Percentiles rank a stretch among this genome's conserved stretches.
Evolutionary conservation across 1,140 invertebrate species (phyloP).

Genomic region (Lepeophtheirus salmonis): DNA sequence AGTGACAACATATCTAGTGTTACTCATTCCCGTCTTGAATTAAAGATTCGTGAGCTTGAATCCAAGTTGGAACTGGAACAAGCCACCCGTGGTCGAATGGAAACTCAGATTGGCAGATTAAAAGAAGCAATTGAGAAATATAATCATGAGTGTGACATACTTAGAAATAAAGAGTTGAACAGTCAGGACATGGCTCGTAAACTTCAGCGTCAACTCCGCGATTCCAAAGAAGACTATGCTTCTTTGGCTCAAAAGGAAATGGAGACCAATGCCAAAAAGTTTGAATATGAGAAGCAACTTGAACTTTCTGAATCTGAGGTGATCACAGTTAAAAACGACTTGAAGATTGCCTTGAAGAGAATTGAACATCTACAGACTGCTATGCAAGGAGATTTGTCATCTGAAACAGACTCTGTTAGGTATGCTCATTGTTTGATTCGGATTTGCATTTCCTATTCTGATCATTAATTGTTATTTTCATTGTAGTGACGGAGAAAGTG

Average conservation of each 20-base stretch:
- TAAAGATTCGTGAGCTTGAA: slow-evolving; percentile 66
- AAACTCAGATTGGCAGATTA: slow-evolving; percentile 36
- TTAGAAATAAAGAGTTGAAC: slow-evolving; percentile 47
- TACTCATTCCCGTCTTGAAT: slow-evolving; percentile 43
- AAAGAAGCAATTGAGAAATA: slow-evolving; percentile 65
- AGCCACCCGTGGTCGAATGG: slow-evolving; percentile 56
- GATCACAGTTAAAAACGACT: slow-evolving; percentile 38
- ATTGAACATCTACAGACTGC: slow-evolving; percentile 64
- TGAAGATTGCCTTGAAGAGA: slow-evolving; percentile 55
- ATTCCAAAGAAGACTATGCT: slow-evolving; percentile 48
- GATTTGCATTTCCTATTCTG: background rate
- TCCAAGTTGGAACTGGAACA: slow-evolving; percentile 70
- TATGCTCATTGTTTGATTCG: background rate
- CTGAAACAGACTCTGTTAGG: background rate
- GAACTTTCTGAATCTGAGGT: slow-evolving; percentile 31
- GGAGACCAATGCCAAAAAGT: slow-evolving; percentile 44
- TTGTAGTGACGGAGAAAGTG: slow-evolving; percentile 14
- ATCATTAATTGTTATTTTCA: background rate
- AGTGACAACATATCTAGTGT: slow-evolving; percentile 48
- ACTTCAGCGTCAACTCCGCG: slow-evolving; percentile 43
- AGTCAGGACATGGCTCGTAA: slow-evolving; percentile 54
- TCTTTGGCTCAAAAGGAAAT: slow-evolving; percentile 43
- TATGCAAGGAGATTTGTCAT: slow-evolving; percentile 42
- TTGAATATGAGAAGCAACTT: slow-evolving; percentile 46
- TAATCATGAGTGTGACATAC: slow-evolving; percentile 46